A percentile compares a stretch with the other conserved stretches of the same genome.
These are phyloP conservation scores for Neogale vison DNA, from an alignment of 2,113 vertebrate species.

Conservation along the genomic window DNA sequence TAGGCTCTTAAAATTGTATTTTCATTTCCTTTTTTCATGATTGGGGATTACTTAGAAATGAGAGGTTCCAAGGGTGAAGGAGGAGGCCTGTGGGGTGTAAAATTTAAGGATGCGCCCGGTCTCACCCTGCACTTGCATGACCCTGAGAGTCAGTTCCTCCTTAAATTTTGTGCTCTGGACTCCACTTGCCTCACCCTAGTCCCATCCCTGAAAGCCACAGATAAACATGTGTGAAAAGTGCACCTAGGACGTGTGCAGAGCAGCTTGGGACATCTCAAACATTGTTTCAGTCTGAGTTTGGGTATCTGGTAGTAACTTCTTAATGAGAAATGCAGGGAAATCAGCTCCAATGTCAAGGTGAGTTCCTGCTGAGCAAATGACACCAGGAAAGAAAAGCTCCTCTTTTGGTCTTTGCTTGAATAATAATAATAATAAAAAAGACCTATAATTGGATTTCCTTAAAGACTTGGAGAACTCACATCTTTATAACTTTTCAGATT, in stretches of 20 bases:
- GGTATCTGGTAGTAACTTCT: constrained; percentile 69
- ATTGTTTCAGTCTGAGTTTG: constrained; percentile 8
- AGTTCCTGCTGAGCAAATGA: constrained; percentile 86
- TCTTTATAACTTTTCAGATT: constrained; percentile 85
- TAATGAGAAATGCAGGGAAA: constrained; percentile 85
- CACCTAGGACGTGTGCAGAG: background rate
- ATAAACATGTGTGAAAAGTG: background rate
- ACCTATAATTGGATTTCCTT: constrained; percentile 88
- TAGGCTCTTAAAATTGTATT: constrained; percentile 17
- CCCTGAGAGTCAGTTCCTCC: background rate
- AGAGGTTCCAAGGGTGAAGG: background rate
- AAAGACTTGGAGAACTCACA: constrained; percentile 86
- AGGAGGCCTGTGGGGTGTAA: background rate
- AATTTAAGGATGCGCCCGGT: background rate
- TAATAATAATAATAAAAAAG: constrained; percentile 83
- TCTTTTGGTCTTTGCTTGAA: constrained; percentile 85
- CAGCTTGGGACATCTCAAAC: background rate
- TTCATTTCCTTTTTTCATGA: constrained; percentile 44
- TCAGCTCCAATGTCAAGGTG: constrained; percentile 79
- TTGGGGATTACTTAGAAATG: background rate
- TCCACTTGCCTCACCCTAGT: background rate
- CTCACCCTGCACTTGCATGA: background rate
- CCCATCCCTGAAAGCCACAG: background rate
- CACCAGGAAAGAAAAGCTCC: constrained; percentile 83
- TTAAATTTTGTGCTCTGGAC: background rate